Evolutionary conservation across 2,888 invertebrate species (phyloP), one percentile per base, ranked within the genome.

Genomic region (Rhodophaea formosa): DNA sequence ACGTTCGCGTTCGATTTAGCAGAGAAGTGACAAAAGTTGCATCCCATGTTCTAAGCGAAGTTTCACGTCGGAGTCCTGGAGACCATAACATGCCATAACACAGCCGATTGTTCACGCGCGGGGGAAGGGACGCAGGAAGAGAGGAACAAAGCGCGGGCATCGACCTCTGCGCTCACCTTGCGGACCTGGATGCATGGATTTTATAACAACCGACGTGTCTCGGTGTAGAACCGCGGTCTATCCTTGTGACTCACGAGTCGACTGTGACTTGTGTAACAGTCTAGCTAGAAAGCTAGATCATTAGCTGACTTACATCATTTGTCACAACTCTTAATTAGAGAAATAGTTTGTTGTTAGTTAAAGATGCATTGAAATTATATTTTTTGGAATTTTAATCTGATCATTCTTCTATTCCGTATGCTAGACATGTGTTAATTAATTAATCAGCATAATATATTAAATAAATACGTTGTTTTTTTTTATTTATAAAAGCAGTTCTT

Each of bases 61-160:
- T 66, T 66, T 74, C 69, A 70, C 68, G 71, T 75, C 73, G 71
- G 70, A 72, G 70, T 68, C 71, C 65, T 66, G 68, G 70, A 69
- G 70, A 75, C 69, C 77, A 74, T 72, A 69, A 70, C 74, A 65
- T 70, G 75, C 69, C 77, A 74, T 74, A 69, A 70, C 75, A 66
- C 70, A 75, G 65, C 64, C 68, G 65, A 77, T 76, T 77, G 79
- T 79, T 77, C 73, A 62, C 69, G 65, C 59, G 63, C 64, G 54
- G 58, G 59, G 61, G 60, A 60, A 57, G 60, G 65, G 60, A 62
- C 57, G 68, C 65, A 68, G 67, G 69, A 64, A 71, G 68, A 71
- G 79, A 77, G 82, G 85, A 84, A 89, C 87, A 87, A 87, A 84
- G 84, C 79, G 60, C 71, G 69, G 85, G 77, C 85, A 77, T 75